phyloP scores from a whole-genome alignment of 2,113 vertebrate genomes.

The Lampris incognitus region DNA sequence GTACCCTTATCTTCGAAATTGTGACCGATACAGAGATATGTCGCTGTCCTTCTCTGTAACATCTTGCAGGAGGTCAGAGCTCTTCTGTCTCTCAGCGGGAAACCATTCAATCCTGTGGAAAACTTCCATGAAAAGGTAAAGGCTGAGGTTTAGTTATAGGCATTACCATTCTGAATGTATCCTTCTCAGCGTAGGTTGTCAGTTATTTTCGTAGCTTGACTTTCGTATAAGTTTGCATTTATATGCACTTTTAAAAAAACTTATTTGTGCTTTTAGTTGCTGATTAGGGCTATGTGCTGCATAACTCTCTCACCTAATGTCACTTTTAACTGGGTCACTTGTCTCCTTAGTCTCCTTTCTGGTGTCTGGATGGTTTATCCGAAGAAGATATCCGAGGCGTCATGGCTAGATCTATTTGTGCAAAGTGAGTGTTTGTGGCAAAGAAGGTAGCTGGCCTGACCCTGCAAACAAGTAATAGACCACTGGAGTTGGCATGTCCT shows the following conservation, averaged over 20 bases:
- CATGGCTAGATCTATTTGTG: conserved; percentile 96
- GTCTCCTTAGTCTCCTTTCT: conserved; percentile 90
- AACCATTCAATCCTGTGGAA: conserved; percentile 80
- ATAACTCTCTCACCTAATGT: background rate
- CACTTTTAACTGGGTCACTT: background rate
- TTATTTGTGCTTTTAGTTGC: background rate
- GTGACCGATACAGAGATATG: background rate
- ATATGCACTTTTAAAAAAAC: background rate
- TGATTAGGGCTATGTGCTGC: background rate
- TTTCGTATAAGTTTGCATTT: no score
- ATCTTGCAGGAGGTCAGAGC: conserved; percentile 89
- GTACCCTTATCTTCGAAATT: background rate
- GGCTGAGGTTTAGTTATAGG: background rate
- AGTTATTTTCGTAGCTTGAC: no score
- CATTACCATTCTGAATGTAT: background rate
- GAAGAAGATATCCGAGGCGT: conserved; percentile 89
- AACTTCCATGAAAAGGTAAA: conserved; percentile 87
- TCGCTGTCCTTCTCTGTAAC: background rate
- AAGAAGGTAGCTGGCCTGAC: background rate
- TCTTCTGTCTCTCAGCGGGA: conserved; percentile 88
- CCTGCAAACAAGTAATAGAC: background rate
- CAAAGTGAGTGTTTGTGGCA: conserved; percentile 86
- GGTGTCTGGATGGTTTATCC: conserved; percentile 89
- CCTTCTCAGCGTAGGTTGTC: background rate
- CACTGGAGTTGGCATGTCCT: background rate